Conservation (phyloP, 2,888 invertebrate genomes). For the Amphipoea lucens region DNA sequence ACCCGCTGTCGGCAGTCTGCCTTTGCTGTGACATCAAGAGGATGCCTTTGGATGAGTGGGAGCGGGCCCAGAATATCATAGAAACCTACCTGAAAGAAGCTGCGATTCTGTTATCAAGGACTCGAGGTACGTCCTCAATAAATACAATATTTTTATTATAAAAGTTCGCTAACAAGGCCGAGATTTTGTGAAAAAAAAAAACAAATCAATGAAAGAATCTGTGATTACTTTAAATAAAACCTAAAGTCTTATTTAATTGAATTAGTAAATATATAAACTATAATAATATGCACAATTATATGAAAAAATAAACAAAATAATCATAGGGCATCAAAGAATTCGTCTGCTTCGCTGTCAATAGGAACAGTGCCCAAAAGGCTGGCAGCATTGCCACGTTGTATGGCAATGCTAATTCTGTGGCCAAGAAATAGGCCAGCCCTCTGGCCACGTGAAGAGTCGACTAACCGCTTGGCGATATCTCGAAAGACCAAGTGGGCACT, state of each 20-base stretch:
- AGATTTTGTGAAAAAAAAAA: not conserved
- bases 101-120: constrained; percentile 94
- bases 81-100: constrained; percentile 97
- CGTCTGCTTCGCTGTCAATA: no score
- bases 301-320: no score
- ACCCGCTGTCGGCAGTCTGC: constrained; percentile 97
- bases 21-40: constrained; percentile 96
- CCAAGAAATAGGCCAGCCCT: no score
- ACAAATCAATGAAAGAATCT: not conserved
- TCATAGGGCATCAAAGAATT: no score
- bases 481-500: no score
- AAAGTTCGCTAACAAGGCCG: not conserved
- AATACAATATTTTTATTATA: not conserved
- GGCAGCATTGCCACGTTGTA: no score
- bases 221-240: not conserved
- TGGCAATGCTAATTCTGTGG: no score
- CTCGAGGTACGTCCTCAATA: constrained; percentile 86
- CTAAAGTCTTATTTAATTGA: not conserved
- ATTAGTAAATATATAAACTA: not conserved
- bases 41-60: constrained; percentile 96
- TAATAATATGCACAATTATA: no score
- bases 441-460: no score
- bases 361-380: no score
- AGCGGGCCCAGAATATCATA: constrained; percentile 96
- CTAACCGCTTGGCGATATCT: no score